phyloP scores from a whole-genome alignment of 1,140 invertebrate genomes.

The Monomorium pharaonis region DNA sequence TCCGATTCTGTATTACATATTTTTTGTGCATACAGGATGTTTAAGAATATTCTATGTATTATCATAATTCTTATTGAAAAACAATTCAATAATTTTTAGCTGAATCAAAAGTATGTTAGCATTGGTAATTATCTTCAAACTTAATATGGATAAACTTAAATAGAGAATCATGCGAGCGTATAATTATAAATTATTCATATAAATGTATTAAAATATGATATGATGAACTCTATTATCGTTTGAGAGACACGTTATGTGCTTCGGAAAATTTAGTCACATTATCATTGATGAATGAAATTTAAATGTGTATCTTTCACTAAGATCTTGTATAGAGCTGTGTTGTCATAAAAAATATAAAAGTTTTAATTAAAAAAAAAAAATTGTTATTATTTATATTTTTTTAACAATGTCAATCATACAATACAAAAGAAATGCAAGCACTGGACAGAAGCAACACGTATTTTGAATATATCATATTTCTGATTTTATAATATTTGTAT shows the following conservation, averaged over 20 bases:
- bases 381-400: no score
- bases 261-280: slow-evolving; percentile 6
- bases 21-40: background rate
- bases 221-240: background rate
- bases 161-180: no score
- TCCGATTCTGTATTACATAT: background rate
- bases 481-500: no score
- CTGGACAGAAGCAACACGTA: no score
- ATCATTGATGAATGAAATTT: background rate
- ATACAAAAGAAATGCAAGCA: no score
- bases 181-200: background rate
- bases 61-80: background rate
- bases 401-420: no score
- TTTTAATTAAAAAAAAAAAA: no score
- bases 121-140: background rate
- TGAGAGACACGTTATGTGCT: background rate
- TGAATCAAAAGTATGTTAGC: background rate
- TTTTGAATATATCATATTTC: no score
- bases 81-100: background rate
- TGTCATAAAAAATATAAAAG: background rate
- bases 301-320: background rate
- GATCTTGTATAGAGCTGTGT: background rate
- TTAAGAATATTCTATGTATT: background rate
- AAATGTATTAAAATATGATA: background rate
- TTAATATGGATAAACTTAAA: background rate